These are phyloP conservation scores for Callospermophilus lateralis DNA, from an alignment of 2,113 vertebrate species.

Conservation along the genomic window DNA sequence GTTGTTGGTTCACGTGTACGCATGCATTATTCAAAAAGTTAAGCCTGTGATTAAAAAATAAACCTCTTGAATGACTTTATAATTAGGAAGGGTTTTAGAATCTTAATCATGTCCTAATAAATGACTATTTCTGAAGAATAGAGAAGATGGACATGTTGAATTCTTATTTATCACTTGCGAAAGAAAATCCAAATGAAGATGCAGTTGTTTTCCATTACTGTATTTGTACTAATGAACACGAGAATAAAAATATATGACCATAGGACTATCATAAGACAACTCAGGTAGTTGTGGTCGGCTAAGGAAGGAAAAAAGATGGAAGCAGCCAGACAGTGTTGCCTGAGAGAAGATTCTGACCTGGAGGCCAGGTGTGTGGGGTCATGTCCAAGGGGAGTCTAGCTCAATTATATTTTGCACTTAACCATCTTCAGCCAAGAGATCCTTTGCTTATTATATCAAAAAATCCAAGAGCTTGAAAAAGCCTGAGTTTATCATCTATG, in stretches of 20 bases:
- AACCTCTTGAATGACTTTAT: background rate
- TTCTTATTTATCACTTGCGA: background rate
- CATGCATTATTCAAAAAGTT: constrained; percentile 5
- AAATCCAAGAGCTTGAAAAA: background rate
- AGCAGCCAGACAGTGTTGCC: background rate
- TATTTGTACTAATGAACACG: background rate
- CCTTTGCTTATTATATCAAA: background rate
- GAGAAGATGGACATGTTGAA: background rate
- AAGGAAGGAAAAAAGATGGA: background rate
- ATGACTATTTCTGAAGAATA: background rate
- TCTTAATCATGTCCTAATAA: background rate
- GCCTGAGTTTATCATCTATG: background rate
- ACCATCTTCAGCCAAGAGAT: background rate
- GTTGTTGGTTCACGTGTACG: background rate
- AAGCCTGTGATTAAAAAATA: background rate
- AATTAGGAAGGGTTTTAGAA: background rate
- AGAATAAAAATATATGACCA: background rate
- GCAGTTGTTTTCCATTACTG: background rate
- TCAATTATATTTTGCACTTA: background rate
- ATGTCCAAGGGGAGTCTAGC: background rate
- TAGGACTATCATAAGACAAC: background rate
- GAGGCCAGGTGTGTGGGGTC: background rate
- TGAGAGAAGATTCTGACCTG: background rate
- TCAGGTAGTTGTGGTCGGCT: background rate
- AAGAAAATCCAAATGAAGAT: constrained; percentile 71